Conservation (phyloP, 2,113 vertebrate genomes). For the Pagrus major region DNA sequence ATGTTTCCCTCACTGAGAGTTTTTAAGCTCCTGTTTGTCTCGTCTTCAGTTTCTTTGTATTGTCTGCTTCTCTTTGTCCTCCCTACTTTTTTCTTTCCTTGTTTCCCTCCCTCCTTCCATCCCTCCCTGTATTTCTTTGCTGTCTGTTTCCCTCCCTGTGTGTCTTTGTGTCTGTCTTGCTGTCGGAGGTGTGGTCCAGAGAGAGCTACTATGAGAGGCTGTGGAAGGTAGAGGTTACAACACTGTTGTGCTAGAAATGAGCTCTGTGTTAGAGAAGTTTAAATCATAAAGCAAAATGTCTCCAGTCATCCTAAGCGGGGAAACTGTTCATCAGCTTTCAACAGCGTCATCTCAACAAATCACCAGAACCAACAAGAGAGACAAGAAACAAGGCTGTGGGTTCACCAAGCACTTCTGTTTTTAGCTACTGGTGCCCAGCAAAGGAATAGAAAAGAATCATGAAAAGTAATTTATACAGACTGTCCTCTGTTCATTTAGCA, state of each 20-base stretch:
- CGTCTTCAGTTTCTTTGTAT: constrained; percentile 64
- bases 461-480: no score
- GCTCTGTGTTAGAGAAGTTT: constrained; percentile 44
- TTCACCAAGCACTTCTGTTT: constrained; percentile 75
- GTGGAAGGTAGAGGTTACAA: constrained; percentile 82
- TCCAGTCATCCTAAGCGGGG: constrained; percentile 19
- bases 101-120: constrained; percentile 19
- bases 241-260: constrained; percentile 38
- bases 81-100: constrained; percentile 22
- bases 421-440: constrained; percentile 22
- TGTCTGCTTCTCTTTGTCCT: constrained; percentile 63
- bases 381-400: constrained; percentile 41
- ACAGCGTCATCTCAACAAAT: constrained; percentile 53
- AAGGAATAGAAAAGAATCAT: background rate
- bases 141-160: constrained; percentile 51
- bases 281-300: constrained; percentile 14
- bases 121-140: constrained; percentile 43
- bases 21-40: constrained; percentile 42
- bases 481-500: constrained; percentile 1
- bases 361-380: constrained; percentile 50
- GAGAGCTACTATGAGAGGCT: constrained; percentile 82
- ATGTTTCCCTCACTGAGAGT: constrained; percentile 37
- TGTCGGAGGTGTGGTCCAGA: constrained; percentile 82
- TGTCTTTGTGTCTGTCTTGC: constrained; percentile 76
- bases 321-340: constrained; percentile 42